phyloP scores from a whole-genome alignment of 2,888 invertebrate genomes.

The Mechanitis mazaeus region DNA sequence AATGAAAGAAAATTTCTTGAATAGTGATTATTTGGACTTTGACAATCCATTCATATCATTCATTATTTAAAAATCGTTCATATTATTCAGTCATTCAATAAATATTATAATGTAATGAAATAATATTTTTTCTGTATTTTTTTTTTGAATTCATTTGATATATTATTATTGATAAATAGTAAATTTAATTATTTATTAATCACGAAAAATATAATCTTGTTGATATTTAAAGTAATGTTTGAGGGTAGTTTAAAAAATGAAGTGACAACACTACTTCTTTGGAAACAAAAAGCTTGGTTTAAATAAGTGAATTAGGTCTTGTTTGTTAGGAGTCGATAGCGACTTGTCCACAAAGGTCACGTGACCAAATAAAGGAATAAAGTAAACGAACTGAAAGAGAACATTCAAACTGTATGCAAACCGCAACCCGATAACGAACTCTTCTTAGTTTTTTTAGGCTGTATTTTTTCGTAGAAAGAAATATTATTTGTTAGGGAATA shows the following conservation, averaged over 20 bases:
- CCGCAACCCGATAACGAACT: constrained; percentile 3
- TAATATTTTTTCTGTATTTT: no score
- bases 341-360: constrained; percentile 15
- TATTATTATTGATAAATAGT: no score
- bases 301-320: constrained; percentile 17
- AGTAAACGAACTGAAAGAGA: constrained; percentile 12
- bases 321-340: constrained; percentile 12
- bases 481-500: neutral
- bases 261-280: no score
- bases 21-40: neutral
- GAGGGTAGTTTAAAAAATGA: no score
- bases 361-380: constrained; percentile 13
- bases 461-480: neutral
- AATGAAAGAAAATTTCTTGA: neutral
- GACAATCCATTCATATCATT: neutral
- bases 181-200: no score
- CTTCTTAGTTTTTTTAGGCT: constrained; percentile 6
- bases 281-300: constrained; percentile 2
- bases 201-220: no score
- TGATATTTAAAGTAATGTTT: no score
- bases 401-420: constrained; percentile 5
- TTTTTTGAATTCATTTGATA: no score
- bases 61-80: neutral
- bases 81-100: no score
- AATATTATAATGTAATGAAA: no score